Base-by-base conservation (phyloP, 2,888 invertebrate genomes). In the Oscheius sp. region DNA sequence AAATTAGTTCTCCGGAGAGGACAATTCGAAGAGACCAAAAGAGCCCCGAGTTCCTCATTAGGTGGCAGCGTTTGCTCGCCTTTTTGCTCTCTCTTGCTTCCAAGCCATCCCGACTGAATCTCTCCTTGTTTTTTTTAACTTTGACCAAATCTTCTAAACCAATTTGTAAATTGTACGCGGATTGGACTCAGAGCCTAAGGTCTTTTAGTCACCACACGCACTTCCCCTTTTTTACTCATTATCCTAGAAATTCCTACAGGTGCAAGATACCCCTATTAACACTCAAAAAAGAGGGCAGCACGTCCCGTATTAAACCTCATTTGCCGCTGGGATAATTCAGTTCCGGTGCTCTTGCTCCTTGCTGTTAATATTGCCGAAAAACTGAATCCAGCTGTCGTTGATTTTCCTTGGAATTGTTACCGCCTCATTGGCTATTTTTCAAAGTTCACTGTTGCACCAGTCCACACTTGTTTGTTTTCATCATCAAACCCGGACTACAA, bases 251-350 rank as follows among this genome's bases (percentile, higher is more conserved):
- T 61, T 41, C 45, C 43, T 61, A 61, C 43, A 61, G 35, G 41
- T 41, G 35, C 61, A 35, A 41, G 43, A 61, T 43, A 61, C 7
- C 35, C 3, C 35, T n/a, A 12, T 29, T 27, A 58, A 25, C 58
- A 29, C 58, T n/a, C 27, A 21, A n/a, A 16, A 58, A 58, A 12
- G 49, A 49, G 49, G 7, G 43, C 29, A 43, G 41, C 45, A 23
- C n/a, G 61, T 61, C 21, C n/a, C 61, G 45, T 41, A 61, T 58
- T 58, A 58, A 58, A 58, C 58, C 29, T 58, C 58, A 58, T 58
- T 58, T 58, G 58, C n/a, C 58, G 27, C 29, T 23, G n/a, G n/a
- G 58, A 58, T 58, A 58, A 58, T 58, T 58, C 58, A 58, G 58
- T 58, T 58, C 58, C 58, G 27, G 58, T 58, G 58, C 58, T 25